Conservation (phyloP, 2,113 vertebrate genomes). For the Scalopus aquaticus region DNA sequence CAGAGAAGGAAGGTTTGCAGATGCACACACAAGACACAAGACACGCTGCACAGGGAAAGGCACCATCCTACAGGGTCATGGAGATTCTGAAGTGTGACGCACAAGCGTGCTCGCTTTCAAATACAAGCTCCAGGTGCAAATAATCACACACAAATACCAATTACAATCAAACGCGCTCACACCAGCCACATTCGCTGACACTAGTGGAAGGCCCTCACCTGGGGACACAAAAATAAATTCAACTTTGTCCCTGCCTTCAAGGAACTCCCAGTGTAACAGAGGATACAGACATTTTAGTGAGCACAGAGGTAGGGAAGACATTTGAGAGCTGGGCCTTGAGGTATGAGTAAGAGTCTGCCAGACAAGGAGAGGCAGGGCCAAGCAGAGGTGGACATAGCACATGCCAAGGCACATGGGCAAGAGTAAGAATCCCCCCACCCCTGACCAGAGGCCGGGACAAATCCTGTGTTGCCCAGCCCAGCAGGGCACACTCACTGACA, state of each 20-base stretch:
- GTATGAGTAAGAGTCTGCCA: slow-evolving; percentile 16
- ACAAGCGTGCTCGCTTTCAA: neutral
- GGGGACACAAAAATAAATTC: slow-evolving; percentile 20
- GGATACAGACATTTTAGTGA: neutral
- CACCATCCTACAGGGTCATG: neutral
- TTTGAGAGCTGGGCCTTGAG: neutral
- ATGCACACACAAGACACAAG: neutral
- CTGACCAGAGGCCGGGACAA: neutral
- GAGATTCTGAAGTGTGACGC: neutral
- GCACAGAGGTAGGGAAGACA: neutral
- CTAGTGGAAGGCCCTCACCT: neutral
- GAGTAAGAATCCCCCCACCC: neutral
- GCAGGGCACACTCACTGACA: slow-evolving; percentile 89
- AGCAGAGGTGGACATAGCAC: neutral
- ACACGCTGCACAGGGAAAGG: neutral
- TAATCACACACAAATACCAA: neutral
- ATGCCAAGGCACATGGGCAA: neutral
- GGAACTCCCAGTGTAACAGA: neutral
- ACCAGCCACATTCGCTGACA: neutral
- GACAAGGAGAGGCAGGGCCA: neutral
- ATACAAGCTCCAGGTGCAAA: neutral
- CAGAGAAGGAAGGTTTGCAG: neutral
- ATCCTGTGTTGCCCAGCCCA: neutral
- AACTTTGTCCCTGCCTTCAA: neutral
- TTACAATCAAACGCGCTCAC: neutral